These are phyloP conservation scores for Albula goreensis DNA, from an alignment of 2,113 vertebrate genomes.

Conservation along the genomic window DNA sequence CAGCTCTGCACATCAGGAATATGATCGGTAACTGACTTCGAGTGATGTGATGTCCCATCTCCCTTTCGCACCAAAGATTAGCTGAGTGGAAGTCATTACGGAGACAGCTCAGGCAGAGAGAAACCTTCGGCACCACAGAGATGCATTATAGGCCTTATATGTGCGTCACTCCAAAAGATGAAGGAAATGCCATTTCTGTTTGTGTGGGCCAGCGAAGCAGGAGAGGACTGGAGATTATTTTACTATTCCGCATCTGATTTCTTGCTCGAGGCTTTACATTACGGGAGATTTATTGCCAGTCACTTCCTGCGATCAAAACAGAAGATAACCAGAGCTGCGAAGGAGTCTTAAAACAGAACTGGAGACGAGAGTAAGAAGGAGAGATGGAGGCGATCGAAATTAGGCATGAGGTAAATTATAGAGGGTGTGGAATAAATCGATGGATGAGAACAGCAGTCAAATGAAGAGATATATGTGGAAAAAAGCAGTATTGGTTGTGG, in stretches of 20 bases:
- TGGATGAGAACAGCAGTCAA: background rate
- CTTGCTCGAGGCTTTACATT: background rate
- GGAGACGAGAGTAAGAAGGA: background rate
- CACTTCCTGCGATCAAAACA: background rate
- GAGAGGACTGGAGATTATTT: background rate
- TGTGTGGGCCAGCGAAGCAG: background rate
- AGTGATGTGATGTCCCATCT: background rate
- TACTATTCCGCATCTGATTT: background rate
- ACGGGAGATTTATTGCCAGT: background rate
- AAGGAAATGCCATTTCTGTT: background rate
- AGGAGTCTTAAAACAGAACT: background rate
- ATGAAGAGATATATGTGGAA: background rate
- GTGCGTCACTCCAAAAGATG: background rate
- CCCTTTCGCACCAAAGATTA: background rate
- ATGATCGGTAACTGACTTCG: background rate
- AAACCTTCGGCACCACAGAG: background rate
- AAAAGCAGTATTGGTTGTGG: background rate
- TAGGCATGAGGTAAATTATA: background rate
- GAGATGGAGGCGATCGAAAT: background rate
- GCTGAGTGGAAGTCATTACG: slow-evolving; percentile 1
- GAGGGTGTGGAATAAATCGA: background rate
- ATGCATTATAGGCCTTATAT: background rate
- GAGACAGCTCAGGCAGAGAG: background rate
- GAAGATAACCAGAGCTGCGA: background rate
- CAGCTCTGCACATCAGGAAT: background rate